Conservation (phyloP, 2,797 vertebrate species). For the Pseudocheirus occidentalis region DNA sequence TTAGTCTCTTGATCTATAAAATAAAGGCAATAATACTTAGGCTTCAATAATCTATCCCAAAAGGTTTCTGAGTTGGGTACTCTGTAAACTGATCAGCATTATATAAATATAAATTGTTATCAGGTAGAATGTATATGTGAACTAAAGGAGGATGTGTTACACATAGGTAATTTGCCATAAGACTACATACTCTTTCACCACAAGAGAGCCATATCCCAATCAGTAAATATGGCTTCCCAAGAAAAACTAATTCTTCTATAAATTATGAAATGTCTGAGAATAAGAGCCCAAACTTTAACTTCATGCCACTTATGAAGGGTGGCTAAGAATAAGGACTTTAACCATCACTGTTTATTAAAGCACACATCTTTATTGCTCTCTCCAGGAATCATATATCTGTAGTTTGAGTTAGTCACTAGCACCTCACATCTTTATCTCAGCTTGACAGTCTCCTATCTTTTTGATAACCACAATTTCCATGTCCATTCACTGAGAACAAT, state of each 20-base stretch:
- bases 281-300: background rate
- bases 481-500: background rate
- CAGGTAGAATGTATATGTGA: background rate
- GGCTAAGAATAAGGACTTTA: background rate
- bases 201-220: background rate
- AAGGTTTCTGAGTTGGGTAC: background rate
- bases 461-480: background rate
- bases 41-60: background rate
- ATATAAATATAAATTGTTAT: background rate
- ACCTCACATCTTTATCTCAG: background rate
- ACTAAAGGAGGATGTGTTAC: background rate
- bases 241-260: background rate
- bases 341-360: background rate
- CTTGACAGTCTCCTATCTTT: background rate
- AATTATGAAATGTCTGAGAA: background rate
- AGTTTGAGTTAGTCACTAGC: background rate
- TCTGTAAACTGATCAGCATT: background rate
- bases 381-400: background rate
- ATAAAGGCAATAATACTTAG: background rate
- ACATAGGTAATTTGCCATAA: background rate
- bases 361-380: background rate
- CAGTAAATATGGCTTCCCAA: background rate
- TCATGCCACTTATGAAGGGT: background rate
- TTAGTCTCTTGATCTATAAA: background rate
- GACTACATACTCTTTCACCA: background rate